Percentiles rank a stretch among this genome's conserved stretches.
Conservation (phyloP, 2,888 invertebrate species). For the Andricus quercusramuli region DNA sequence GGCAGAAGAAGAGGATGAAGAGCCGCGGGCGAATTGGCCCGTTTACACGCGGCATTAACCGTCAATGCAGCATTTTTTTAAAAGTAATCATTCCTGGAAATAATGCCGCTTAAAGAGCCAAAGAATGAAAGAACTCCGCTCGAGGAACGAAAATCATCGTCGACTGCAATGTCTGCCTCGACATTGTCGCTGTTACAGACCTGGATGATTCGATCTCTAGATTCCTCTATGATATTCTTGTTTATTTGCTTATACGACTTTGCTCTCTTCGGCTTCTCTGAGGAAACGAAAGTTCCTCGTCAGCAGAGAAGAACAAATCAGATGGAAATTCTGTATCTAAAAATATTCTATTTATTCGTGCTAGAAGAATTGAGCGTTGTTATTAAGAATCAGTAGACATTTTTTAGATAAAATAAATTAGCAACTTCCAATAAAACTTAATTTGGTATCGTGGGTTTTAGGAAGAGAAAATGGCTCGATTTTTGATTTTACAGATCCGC, state of each 20-base stretch:
- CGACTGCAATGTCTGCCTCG: background rate
- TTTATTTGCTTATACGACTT: conserved; percentile 6
- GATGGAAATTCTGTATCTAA: background rate
- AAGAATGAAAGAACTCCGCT: conserved; percentile 8
- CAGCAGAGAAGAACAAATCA: background rate
- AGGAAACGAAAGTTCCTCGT: background rate
- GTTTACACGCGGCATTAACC: conserved; percentile 26
- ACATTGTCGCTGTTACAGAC: conserved; percentile 2
- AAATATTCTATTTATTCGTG: background rate
- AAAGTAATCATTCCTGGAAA: no score
- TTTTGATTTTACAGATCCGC: background rate
- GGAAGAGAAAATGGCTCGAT: background rate
- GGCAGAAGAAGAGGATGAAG: conserved; percentile 10
- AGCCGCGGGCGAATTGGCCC: conserved; percentile 9
- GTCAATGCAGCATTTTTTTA: conserved; percentile 5
- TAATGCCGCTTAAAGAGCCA: background rate
- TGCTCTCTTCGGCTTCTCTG: background rate
- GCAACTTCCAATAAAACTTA: no score
- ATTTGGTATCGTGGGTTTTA: background rate
- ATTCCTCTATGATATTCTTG: conserved; percentile 2
- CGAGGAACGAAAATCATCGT: background rate
- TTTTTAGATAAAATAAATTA: no score
- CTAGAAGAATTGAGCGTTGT: no score
- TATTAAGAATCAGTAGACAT: no score
- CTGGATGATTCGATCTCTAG: background rate